Percentiles rank a stretch among this genome's conserved stretches.
Conservation (phyloP, 1,140 invertebrate genomes). For the Drosophila obscura region DNA sequence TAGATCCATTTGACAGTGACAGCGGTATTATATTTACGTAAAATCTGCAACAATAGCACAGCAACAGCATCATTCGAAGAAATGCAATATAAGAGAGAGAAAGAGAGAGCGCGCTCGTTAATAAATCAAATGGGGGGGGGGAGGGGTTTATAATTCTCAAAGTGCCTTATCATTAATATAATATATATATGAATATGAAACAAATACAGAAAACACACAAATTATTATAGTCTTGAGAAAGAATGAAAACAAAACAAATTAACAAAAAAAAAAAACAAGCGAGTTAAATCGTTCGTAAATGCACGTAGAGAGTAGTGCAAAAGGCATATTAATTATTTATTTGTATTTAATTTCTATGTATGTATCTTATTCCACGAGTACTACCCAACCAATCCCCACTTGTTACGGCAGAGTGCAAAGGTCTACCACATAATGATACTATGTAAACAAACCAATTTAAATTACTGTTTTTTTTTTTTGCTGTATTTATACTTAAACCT, state of each 20-base stretch:
- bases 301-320: conserved; percentile 43
- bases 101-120: conserved; percentile 27
- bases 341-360: conserved; percentile 66
- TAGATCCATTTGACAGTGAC: conserved; percentile 14
- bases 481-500: conserved; percentile 40
- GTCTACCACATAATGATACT: conserved; percentile 19
- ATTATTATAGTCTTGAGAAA: conserved; percentile 46
- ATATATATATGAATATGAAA: conserved; percentile 49
- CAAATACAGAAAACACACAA: conserved; percentile 24
- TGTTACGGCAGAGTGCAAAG: conserved; percentile 46
- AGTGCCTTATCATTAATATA: conserved; percentile 77
- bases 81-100: not conserved
- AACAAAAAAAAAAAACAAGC: conserved; percentile 4
- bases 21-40: conserved; percentile 11
- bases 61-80: conserved; percentile 15
- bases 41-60: conserved; percentile 8
- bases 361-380: conserved; percentile 43
- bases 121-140: conserved; percentile 27
- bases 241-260: conserved; percentile 17
- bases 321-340: conserved; percentile 68
- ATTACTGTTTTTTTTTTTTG: conserved; percentile 29
- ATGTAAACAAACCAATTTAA: conserved; percentile 26
- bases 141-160: conserved; percentile 71
- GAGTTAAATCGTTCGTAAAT: conserved; percentile 1
- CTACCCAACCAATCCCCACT: conserved; percentile 11